Evolutionary conservation across 2,888 invertebrate species (phyloP).

Genomic region (Leucania comma): DNA sequence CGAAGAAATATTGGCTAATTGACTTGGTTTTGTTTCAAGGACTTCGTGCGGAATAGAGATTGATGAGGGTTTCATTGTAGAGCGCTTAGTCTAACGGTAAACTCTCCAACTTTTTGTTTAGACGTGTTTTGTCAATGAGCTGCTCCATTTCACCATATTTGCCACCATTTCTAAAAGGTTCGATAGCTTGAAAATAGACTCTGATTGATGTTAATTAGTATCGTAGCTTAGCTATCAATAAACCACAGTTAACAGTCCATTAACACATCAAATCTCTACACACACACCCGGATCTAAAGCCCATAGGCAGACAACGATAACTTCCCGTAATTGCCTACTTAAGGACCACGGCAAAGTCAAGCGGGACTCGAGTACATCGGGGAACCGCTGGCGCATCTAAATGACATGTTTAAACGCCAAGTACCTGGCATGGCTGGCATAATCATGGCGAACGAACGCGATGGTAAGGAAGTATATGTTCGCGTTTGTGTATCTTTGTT

Average conservation of each 20-base stretch:
- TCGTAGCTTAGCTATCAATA: constrained; percentile 17
- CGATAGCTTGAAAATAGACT: not conserved
- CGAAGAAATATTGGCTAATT: constrained; percentile 41
- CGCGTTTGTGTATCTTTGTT: constrained; percentile 20
- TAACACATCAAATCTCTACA: constrained; percentile 33
- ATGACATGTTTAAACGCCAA: constrained; percentile 45
- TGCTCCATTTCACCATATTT: not conserved
- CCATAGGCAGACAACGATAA: constrained; percentile 18
- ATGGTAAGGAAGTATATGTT: constrained; percentile 2
- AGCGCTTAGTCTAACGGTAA: no score
- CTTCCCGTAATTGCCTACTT: constrained; percentile 52
- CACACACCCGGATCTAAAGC: constrained; percentile 4
- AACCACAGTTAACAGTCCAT: constrained; percentile 6
- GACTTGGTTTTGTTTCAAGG: constrained; percentile 31
- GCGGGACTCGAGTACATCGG: constrained; percentile 40
- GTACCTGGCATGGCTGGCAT: constrained; percentile 12
- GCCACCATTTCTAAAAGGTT: not conserved
- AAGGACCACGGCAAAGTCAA: constrained; percentile 13
- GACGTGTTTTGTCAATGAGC: not conserved
- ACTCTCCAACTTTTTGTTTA: not conserved
- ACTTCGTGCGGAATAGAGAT: constrained; percentile 22
- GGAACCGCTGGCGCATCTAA: constrained; percentile 46
- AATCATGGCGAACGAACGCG: constrained; percentile 29
- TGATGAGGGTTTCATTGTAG: constrained; percentile 17
- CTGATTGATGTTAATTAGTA: constrained; percentile 10